A percentile compares a stretch with the other conserved stretches of the same genome.
phyloP scores from a whole-genome alignment of 1,140 invertebrate species.

The Metaphire vulgaris region DNA sequence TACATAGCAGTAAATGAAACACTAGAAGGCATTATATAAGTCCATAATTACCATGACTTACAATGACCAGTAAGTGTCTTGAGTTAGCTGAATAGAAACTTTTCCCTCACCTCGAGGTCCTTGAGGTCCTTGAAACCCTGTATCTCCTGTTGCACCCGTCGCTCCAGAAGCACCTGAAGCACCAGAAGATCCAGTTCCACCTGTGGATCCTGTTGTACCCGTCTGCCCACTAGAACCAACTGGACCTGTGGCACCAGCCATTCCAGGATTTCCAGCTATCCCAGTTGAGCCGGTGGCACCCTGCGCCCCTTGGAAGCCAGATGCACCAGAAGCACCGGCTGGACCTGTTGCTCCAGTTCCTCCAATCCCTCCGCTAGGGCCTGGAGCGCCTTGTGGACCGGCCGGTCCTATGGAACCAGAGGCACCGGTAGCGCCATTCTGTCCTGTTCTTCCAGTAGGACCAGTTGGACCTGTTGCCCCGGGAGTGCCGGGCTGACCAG shows the following conservation, averaged over 20 bases:
- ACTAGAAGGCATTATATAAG: too few species aligned
- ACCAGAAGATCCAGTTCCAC: neutral
- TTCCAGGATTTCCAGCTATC: neutral
- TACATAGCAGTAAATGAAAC: too few species aligned
- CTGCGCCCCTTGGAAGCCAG: slow-evolving; percentile 1
- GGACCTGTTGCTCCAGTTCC: slow-evolving; percentile 7
- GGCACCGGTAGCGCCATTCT: neutral
- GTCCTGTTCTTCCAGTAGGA: neutral
- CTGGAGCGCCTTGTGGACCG: neutral
- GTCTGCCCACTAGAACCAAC: neutral
- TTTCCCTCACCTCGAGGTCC: neutral
- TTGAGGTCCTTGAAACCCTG: neutral
- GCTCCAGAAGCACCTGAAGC: neutral
- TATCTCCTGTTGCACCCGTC: neutral
- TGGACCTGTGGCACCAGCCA: slow-evolving; percentile 5
- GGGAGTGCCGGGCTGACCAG: neutral
- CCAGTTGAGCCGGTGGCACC: slow-evolving; percentile 9
- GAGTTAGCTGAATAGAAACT: too few species aligned
- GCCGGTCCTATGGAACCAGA: neutral
- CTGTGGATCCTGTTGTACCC: slow-evolving; percentile 3
- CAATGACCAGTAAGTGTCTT: too few species aligned
- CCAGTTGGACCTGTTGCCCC: slow-evolving; percentile 9
- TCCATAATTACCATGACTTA: too few species aligned
- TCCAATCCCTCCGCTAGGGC: slow-evolving; percentile 11
- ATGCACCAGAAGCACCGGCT: slow-evolving; percentile 3